Evolutionary conservation across 1,140 invertebrate species (phyloP).

Genomic region (Aleiodes sp.): DNA sequence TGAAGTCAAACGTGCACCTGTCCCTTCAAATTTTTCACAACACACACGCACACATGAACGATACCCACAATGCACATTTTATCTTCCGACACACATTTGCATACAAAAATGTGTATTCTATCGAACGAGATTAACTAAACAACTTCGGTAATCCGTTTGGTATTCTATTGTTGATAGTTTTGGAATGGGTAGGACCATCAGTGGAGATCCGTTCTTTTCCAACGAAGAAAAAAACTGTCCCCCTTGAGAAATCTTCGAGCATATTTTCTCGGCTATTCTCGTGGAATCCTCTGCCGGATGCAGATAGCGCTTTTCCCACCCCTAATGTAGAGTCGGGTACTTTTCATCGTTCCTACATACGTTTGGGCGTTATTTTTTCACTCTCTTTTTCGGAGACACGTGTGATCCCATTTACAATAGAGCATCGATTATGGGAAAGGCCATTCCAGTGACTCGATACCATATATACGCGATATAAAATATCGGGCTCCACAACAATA

Average conservation of each 20-base stretch:
- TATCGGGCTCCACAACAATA: constrained; percentile 19
- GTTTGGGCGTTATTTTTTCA: constrained; percentile 44
- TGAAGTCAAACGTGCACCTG: neutral
- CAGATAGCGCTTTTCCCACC: constrained; percentile 54
- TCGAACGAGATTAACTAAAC: constrained; percentile 1
- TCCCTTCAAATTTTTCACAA: constrained; percentile 1
- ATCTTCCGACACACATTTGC: constrained; percentile 3
- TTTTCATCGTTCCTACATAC: constrained; percentile 29
- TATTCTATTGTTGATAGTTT: neutral
- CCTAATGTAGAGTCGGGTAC: constrained; percentile 35
- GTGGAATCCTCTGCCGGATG: constrained; percentile 62
- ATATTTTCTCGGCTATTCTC: constrained; percentile 63
- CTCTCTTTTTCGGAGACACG: constrained; percentile 19
- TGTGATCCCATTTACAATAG: constrained; percentile 7
- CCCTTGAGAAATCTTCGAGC: constrained; percentile 63
- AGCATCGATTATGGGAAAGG: constrained; percentile 58
- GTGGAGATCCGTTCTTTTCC: constrained; percentile 8
- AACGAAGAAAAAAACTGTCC: neutral
- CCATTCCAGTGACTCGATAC: constrained; percentile 46
- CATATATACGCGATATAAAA: constrained; percentile 18
- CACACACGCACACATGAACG: too few relatives aligned
- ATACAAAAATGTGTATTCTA: neutral
- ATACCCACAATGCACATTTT: too few relatives aligned
- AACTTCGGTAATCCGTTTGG: constrained; percentile 7
- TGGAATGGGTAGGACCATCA: constrained; percentile 25